phyloP scores from a whole-genome alignment of 2,888 invertebrate species.

The Neria commutata region DNA sequence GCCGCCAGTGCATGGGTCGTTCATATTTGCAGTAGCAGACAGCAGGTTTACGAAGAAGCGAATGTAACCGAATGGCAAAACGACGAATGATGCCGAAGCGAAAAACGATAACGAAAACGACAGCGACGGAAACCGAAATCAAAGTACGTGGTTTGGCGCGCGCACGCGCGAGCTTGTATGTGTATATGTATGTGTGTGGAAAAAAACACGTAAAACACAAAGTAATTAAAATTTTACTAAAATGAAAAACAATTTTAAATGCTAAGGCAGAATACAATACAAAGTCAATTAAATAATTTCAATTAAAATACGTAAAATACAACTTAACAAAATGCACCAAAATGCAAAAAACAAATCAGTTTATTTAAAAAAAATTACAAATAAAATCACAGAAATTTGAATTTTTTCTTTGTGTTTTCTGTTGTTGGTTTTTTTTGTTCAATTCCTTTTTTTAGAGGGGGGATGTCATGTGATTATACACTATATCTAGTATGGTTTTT shows the following conservation, averaged over 20 bases:
- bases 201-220: slow-evolving; percentile 8
- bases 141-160: slow-evolving; percentile 8
- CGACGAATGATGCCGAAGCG: no score
- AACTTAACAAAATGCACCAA: slow-evolving; percentile 4
- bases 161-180: background rate
- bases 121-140: slow-evolving; percentile 19
- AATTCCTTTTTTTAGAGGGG: background rate
- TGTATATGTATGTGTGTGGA: background rate
- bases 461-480: no score
- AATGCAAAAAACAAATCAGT: slow-evolving; percentile 22
- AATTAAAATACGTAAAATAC: background rate
- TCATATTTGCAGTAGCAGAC: slow-evolving; percentile 61
- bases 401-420: slow-evolving; percentile 19
- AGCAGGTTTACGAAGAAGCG: slow-evolving; percentile 27
- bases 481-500: no score
- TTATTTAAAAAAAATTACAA: slow-evolving; percentile 20
- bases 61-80: slow-evolving; percentile 12
- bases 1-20: no score
- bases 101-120: slow-evolving; percentile 5
- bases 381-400: slow-evolving; percentile 29
- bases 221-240: slow-evolving; percentile 3
- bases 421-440: slow-evolving; percentile 17
- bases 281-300: slow-evolving; percentile 14
- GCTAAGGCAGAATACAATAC: slow-evolving; percentile 3
- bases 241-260: slow-evolving; percentile 12